Evolutionary conservation across 2,113 vertebrate genomes (phyloP), one percentile per base, ranked within the genome.

Genomic region (Capra hircus): DNA sequence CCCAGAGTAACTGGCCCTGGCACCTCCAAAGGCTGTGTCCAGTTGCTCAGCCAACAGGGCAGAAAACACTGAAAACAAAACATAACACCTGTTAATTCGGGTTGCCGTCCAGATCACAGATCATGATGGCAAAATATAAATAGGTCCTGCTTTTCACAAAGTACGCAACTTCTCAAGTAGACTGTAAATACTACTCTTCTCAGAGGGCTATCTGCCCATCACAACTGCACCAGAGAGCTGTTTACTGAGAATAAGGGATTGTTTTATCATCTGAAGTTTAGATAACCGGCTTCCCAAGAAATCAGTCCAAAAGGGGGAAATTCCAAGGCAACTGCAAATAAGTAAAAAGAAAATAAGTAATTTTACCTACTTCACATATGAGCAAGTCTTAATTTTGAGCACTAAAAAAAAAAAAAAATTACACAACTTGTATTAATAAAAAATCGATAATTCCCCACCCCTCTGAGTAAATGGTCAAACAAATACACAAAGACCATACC

Each of bases 361-460:
- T 57, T 94, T 95, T 81, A 74, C 23, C 55, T 40, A 14, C 10
- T 97, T 96, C n/a, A 10, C 8, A 50, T 80, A 19, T 89, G 71
- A 90, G 45, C 17, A 12, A 43, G 52, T 77, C 71, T 95, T 94
- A 48, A 89, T 71, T 93, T 71, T 88, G 21, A 95, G 21, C 30
- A 86, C 67, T 90, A 74, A 82, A 7, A 93, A 82, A 45, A 93
- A 82, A 45, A 36, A 36, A 36, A 36, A 36, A 36, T 40, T 52
- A 62, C 15, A 84, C 1, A 84, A 53, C 19, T 88, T 74, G 62
- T 36, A 83, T 55, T 93, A 77, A 88, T 25, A 36, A 78, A 87
- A 92, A 59, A 27, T 52, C 3, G 48, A n/a, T 91, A 30, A 81
- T 36, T 89, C 17, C n/a, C 85, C 40, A 74, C 0, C 2, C 45